Percentiles rank a stretch among this genome's conserved stretches.
phyloP scores from a whole-genome alignment of 2,113 vertebrate species.

The Boleophthalmus pectinirostris region DNA sequence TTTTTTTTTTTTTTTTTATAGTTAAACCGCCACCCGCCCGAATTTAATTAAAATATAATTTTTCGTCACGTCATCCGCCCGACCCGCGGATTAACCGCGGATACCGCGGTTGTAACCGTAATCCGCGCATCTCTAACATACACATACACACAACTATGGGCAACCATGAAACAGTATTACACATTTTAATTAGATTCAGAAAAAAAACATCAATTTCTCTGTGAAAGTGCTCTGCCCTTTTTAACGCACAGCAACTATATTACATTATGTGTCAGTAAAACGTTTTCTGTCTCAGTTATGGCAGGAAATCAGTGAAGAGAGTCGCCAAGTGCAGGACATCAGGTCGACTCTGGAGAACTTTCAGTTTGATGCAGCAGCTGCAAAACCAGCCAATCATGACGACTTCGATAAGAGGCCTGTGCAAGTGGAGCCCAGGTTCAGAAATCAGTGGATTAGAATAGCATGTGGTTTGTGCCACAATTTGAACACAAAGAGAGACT shows the following conservation, averaged over 20 bases:
- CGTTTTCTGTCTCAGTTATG: constrained; percentile 80
- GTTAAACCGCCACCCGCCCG: too few relatives aligned
- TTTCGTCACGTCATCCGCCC: too few relatives aligned
- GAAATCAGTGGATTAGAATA: background rate
- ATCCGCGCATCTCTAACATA: too few relatives aligned
- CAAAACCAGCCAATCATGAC: constrained; percentile 78
- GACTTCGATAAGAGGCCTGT: constrained; percentile 88
- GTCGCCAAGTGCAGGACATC: constrained; percentile 90
- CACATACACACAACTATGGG: background rate
- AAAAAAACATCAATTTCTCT: too few relatives aligned
- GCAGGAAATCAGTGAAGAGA: constrained; percentile 94
- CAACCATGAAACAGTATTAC: background rate
- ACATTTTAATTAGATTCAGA: too few relatives aligned
- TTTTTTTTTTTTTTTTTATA: too few relatives aligned
- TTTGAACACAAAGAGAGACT: background rate
- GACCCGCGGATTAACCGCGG: too few relatives aligned
- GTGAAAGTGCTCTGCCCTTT: background rate
- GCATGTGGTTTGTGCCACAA: background rate
- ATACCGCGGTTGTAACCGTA: too few relatives aligned
- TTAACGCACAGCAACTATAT: background rate
- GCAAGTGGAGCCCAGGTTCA: constrained; percentile 87
- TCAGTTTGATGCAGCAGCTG: constrained; percentile 82
- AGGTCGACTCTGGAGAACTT: constrained; percentile 93
- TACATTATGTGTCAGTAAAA: background rate
- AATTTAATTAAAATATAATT: too few relatives aligned